These are phyloP conservation scores for Rattus rattus DNA, from an alignment of 2,113 vertebrate genomes.

Conservation along the genomic window DNA sequence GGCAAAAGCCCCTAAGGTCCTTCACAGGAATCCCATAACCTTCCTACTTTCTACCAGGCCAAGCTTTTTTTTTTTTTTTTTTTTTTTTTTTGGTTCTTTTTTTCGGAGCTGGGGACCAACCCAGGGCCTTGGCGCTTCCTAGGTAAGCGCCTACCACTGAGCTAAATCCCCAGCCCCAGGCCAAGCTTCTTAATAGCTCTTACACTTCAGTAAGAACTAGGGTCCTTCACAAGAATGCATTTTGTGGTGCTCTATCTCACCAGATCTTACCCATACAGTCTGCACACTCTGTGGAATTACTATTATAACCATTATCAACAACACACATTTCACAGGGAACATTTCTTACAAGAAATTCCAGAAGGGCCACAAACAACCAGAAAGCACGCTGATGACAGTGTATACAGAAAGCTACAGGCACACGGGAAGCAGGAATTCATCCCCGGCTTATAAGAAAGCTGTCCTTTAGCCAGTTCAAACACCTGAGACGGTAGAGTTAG, in stretches of 20 bases:
- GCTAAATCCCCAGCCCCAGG: too few relatives aligned
- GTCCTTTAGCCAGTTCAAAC: neutral
- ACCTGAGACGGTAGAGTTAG: neutral
- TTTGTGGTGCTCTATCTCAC: neutral
- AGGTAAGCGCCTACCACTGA: too few relatives aligned
- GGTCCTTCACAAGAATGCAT: neutral
- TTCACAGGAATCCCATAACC: too few relatives aligned
- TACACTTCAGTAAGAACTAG: too few relatives aligned
- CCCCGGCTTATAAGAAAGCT: neutral
- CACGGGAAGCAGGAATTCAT: neutral
- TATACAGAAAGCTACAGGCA: neutral
- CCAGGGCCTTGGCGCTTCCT: too few relatives aligned
- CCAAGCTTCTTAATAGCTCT: too few relatives aligned
- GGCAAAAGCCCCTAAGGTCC: too few relatives aligned
- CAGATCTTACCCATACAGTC: neutral
- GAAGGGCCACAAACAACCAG: neutral
- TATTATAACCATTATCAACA: neutral
- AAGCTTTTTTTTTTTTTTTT: too few relatives aligned
- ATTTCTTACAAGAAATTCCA: constrained; percentile 9
- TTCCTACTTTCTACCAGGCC: too few relatives aligned
- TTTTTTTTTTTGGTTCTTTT: too few relatives aligned
- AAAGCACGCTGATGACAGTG: neutral
- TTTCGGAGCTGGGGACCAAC: too few relatives aligned
- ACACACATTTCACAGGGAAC: neutral
- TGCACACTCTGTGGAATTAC: neutral